These are phyloP conservation scores for Anastrepha obliqua DNA, from an alignment of 1,140 invertebrate species.

Conservation along the genomic window DNA sequence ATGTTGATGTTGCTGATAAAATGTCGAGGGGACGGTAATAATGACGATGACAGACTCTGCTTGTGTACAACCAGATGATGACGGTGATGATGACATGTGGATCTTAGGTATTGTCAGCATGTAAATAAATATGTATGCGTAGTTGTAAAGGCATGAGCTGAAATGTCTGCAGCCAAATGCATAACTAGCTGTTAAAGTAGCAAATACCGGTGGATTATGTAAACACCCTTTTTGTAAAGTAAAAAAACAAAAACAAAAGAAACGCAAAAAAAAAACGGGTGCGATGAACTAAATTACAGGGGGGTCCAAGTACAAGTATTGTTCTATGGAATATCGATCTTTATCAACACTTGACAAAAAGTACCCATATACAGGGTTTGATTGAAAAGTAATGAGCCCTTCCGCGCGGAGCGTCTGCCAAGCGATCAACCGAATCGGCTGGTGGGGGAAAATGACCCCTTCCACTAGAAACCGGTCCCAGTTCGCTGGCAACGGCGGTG, in stretches of 20 bases:
- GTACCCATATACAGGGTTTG: no score
- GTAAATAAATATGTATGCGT: background rate
- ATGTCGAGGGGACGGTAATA: background rate
- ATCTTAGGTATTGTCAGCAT: background rate
- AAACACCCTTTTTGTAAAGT: background rate
- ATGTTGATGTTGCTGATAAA: slow-evolving; percentile 1
- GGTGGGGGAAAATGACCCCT: no score
- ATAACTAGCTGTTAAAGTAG: background rate
- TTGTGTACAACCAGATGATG: no score
- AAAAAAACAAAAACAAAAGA: background rate
- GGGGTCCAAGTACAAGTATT: no score
- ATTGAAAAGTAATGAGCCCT: no score
- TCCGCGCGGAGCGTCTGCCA: no score
- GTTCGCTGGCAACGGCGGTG: no score
- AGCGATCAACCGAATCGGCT: no score
- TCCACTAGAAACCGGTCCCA: no score
- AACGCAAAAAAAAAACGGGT: background rate
- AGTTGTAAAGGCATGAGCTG: background rate
- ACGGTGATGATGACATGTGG: background rate
- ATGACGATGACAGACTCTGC: background rate
- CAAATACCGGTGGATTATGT: background rate
- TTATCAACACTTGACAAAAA: no score
- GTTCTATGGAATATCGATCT: no score
- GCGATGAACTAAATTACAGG: background rate
- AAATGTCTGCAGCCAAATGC: background rate